Evolutionary conservation across 2,888 invertebrate species (phyloP), one percentile per base, ranked within the genome.

Genomic region (Netelia melanura): DNA sequence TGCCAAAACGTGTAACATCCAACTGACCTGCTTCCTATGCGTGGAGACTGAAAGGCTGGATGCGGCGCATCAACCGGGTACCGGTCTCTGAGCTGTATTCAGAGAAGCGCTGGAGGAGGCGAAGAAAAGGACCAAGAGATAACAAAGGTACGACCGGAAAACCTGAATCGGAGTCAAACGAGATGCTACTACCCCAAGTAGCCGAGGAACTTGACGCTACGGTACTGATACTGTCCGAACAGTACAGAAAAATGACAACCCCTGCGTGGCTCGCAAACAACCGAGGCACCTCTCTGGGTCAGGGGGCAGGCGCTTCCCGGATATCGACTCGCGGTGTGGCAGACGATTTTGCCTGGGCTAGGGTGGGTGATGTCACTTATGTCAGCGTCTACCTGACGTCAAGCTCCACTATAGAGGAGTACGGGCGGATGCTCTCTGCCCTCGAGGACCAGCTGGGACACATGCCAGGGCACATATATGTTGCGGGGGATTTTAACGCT

Each of bases 401-500:
- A 52, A 52, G 10, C 52, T 52, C 9, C 52, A 52, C 52, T 10
- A 10, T n/a, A 10, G 52, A 2, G 52, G 52, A 52, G 10, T 52
- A 14, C 52, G 30, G 30, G n/a, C 17, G 56, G 56, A n/a, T 5
- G 30, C 30, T 30, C 30, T 30, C 48, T 9, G 9, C 17, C 52
- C 52, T 56, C n/a, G 56, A 56, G 17, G 56, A 56, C 56, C 14
- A 3, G 1, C 10, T 83, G 0, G 61, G 74, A 75, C 48, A 80
- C 1, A 52, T 80, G 21, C 30, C 3, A 1, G 86, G 85, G 1
- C 38, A 74, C 23, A 14, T 83, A 2, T 11, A 84, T 1, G 30
- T 78, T 21, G 21, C 21, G 74, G 86, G 83, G 0, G 87, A 87
- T 54, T 80, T 87, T 56, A 88, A 88, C 67, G 81, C 86, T 2